phyloP scores from a whole-genome alignment of 2,113 vertebrate species.

The Gambusia affinis region DNA sequence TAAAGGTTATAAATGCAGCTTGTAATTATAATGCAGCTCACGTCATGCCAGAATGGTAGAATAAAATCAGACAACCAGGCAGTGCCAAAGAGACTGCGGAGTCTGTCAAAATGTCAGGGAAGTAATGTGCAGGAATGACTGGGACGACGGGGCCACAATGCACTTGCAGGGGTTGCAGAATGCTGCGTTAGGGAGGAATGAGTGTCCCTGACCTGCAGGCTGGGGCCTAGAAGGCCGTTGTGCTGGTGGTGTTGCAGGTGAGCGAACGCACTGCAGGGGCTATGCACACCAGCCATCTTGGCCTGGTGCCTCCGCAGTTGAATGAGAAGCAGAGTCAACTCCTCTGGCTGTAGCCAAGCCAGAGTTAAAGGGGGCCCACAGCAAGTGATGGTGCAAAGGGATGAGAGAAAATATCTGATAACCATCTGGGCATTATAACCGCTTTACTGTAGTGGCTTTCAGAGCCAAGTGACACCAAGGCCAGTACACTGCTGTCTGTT shows the following conservation, averaged over 20 bases:
- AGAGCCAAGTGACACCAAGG: conserved; percentile 32
- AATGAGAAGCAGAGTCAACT: conserved; percentile 97
- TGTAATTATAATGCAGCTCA: conserved; percentile 31
- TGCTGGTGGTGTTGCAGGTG: conserved; percentile 91
- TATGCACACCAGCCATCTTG: conserved; percentile 91
- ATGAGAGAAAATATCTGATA: conserved; percentile 74
- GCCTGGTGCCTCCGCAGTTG: conserved; percentile 97
- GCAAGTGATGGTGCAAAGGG: conserved; percentile 76
- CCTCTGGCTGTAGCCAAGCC: conserved; percentile 91
- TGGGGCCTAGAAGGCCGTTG: conserved; percentile 86
- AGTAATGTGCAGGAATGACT: conserved; percentile 42
- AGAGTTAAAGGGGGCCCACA: conserved; percentile 72
- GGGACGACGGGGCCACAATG: conserved; percentile 42
- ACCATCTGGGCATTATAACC: conserved; percentile 46
- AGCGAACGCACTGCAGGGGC: conserved; percentile 88
- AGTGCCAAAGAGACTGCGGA: conserved; percentile 36
- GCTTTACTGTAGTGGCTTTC: conserved; percentile 25
- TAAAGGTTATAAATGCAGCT: conserved; percentile 1
- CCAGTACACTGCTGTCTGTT: conserved; percentile 14
- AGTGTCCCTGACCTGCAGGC: conserved; percentile 91
- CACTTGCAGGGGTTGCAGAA: conserved; percentile 55
- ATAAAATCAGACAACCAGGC: conserved; percentile 53
- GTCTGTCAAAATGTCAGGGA: conserved; percentile 55
- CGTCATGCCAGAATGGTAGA: conserved; percentile 45
- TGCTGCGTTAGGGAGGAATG: conserved; percentile 50